These are phyloP conservation scores for Diorhabda elongata DNA, from an alignment of 1,140 invertebrate genomes.

Conservation along the genomic window DNA sequence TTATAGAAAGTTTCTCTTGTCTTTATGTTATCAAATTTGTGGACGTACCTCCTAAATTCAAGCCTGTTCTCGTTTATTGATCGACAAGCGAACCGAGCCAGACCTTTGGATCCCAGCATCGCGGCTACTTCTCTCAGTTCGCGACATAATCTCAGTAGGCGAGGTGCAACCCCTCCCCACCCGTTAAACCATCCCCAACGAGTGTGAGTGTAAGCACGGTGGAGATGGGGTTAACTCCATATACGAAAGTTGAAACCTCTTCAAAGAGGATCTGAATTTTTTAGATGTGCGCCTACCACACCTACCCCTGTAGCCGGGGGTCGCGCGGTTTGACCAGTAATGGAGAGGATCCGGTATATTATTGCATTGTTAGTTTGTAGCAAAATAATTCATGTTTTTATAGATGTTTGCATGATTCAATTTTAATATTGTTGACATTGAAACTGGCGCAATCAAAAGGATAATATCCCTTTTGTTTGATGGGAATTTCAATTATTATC, in stretches of 20 bases:
- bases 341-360: slow-evolving; percentile 39
- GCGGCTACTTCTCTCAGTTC: slow-evolving; percentile 26
- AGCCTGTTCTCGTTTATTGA: slow-evolving; percentile 21
- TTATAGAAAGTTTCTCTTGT: too few species aligned
- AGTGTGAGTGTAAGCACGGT: not conserved
- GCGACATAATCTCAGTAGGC: slow-evolving; percentile 28
- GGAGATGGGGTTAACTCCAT: not conserved
- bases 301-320: slow-evolving; percentile 43
- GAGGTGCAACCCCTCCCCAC: not conserved
- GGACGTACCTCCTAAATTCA: slow-evolving; percentile 1
- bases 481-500: too few species aligned
- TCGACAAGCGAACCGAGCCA: slow-evolving; percentile 13
- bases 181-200: not conserved
- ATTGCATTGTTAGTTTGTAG: slow-evolving; percentile 37
- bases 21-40: not conserved
- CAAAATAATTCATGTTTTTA: not conserved
- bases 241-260: not conserved
- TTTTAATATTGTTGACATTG: not conserved
- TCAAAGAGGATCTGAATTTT: not conserved
- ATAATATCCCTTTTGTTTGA: not conserved
- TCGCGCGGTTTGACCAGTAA: slow-evolving; percentile 38
- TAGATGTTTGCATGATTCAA: not conserved
- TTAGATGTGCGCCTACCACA: slow-evolving; percentile 46
- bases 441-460: not conserved
- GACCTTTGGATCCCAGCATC: slow-evolving; percentile 24